A percentile compares a stretch with the other conserved stretches of the same genome.
phyloP scores from a whole-genome alignment of 1,140 invertebrate species.

The Coboldia fuscipes region DNA sequence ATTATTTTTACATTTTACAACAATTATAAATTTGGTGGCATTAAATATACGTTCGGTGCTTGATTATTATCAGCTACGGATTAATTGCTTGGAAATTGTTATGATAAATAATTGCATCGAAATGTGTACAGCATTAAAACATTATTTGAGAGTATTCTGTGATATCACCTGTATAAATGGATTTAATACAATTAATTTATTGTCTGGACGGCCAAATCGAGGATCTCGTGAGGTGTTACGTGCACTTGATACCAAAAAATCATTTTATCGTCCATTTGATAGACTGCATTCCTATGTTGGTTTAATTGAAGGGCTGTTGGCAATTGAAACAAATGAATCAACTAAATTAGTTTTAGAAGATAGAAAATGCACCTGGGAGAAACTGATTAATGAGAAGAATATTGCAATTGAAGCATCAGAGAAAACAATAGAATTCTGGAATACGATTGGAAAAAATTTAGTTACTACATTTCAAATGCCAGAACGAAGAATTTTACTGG shows the following conservation, averaged over 20 bases:
- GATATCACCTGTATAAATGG: constrained; percentile 45
- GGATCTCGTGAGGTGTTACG: too few species aligned
- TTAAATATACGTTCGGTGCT: constrained; percentile 40
- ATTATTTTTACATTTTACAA: constrained; percentile 35
- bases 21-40: constrained; percentile 44
- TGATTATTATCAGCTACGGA: constrained; percentile 37
- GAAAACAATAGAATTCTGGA: constrained; percentile 18
- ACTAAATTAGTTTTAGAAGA: constrained; percentile 10
- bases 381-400: constrained; percentile 12
- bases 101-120: constrained; percentile 49
- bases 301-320: too few species aligned
- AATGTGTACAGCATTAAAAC: constrained; percentile 44
- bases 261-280: background rate
- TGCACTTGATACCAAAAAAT: background rate
- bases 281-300: background rate
- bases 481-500: constrained; percentile 48
- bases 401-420: constrained; percentile 18
- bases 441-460: constrained; percentile 11
- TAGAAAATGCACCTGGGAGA: constrained; percentile 12
- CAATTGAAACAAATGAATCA: too few species aligned
- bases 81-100: constrained; percentile 35
- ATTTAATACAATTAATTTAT: constrained; percentile 5
- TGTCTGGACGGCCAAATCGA: background rate
- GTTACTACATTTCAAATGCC: constrained; percentile 9
- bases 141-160: constrained; percentile 49